phyloP scores from a whole-genome alignment of 2,113 vertebrate species.

The Phodopus roborovskii region DNA sequence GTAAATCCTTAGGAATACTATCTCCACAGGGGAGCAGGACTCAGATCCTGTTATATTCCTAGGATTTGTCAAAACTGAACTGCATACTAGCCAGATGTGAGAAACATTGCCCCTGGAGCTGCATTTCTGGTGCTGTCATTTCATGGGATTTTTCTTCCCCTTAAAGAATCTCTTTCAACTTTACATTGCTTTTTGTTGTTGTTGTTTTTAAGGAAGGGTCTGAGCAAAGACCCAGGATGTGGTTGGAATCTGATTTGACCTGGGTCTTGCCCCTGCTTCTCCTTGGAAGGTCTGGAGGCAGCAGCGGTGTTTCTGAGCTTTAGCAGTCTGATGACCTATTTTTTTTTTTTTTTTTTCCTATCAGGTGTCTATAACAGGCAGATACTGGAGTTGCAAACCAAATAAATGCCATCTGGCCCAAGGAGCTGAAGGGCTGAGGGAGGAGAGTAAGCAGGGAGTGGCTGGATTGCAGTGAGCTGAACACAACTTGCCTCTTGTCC shows the following conservation, averaged over 20 bases:
- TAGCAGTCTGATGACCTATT: neutral
- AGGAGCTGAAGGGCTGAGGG: neutral
- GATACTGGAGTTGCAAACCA: neutral
- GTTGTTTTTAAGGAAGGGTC: neutral
- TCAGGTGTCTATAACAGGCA: neutral
- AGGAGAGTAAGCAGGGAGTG: neutral
- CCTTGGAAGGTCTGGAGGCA: neutral
- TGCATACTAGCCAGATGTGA: neutral
- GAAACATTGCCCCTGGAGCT: neutral
- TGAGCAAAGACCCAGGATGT: neutral
- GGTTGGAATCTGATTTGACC: neutral
- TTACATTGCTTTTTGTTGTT: neutral
- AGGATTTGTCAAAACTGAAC: slow-evolving; percentile 62
- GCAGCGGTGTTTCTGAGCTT: neutral
- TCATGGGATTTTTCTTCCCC: neutral
- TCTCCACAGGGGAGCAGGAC: slow-evolving; percentile 11
- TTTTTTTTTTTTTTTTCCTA: too few species aligned
- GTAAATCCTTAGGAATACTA: slow-evolving; percentile 44
- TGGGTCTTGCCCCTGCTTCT: neutral
- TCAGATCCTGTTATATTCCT: neutral
- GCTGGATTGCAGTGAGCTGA: fast-evolving
- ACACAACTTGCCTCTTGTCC: neutral
- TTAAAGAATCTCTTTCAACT: slow-evolving; percentile 1
- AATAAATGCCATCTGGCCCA: neutral
- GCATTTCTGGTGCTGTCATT: neutral